Evolutionary conservation across 2,888 invertebrate species (phyloP).

Genomic region (Pandemis heparana): DNA sequence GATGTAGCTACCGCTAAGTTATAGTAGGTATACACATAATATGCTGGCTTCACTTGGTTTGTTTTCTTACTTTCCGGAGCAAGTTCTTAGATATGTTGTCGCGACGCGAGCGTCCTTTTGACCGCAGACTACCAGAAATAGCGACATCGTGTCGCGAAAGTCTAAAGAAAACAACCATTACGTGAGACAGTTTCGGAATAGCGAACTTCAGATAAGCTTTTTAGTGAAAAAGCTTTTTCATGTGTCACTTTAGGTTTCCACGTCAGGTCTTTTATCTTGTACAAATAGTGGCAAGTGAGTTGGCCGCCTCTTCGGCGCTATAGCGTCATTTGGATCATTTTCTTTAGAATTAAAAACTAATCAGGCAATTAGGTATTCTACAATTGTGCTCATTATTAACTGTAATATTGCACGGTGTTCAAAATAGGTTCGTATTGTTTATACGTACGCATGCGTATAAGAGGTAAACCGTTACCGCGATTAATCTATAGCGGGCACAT

Average conservation of each 20-base stretch:
- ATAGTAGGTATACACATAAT: no score
- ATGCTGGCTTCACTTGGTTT: neutral
- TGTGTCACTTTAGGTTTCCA: constrained; percentile 34
- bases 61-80: constrained; percentile 3
- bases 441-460: constrained; percentile 40
- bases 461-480: constrained; percentile 70
- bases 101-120: constrained; percentile 23
- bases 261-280: constrained; percentile 9
- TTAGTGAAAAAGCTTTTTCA: constrained; percentile 40
- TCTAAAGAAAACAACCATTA: constrained; percentile 28
- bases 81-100: constrained; percentile 4
- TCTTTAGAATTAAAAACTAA: neutral
- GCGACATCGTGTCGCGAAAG: constrained; percentile 27
- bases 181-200: constrained; percentile 25
- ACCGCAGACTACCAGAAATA: constrained; percentile 37
- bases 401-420: constrained; percentile 1
- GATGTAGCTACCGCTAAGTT: no score
- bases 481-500: constrained; percentile 49
- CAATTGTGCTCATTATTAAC: neutral
- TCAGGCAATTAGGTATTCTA: neutral
- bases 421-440: constrained; percentile 27
- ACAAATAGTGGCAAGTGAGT: constrained; percentile 23
- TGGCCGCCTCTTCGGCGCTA: constrained; percentile 30
- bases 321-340: neutral
- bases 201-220: constrained; percentile 23